Percentiles rank a stretch among this genome's conserved stretches.
Evolutionary conservation across 2,888 invertebrate species (phyloP).

Genomic region (Diarsia dahlii): DNA sequence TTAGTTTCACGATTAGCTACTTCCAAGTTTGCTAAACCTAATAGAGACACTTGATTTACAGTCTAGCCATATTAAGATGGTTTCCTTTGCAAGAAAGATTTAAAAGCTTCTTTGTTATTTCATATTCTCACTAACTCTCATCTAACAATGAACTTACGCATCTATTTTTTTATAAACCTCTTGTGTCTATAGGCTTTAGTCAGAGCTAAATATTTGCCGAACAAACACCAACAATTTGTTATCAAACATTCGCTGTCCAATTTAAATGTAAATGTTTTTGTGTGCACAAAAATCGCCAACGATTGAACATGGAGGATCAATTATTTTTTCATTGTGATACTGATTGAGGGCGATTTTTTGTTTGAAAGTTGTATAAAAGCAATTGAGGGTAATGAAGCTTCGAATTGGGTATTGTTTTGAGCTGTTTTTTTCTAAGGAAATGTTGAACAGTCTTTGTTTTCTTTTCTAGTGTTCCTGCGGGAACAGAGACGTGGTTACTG

Average conservation of each 20-base stretch:
- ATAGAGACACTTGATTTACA: background rate
- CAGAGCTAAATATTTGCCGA: constrained; percentile 31
- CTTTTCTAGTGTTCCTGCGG: background rate
- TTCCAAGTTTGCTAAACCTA: background rate
- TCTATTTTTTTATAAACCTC: background rate
- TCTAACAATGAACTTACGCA: background rate
- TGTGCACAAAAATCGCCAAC: constrained; percentile 75
- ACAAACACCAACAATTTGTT: constrained; percentile 57
- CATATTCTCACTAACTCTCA: background rate
- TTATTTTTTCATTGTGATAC: constrained; percentile 61
- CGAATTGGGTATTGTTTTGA: background rate
- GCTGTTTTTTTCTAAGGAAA: too few species aligned
- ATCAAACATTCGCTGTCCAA: constrained; percentile 68
- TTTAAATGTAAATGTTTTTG: constrained; percentile 81
- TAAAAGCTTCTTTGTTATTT: background rate
- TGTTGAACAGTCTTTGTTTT: background rate
- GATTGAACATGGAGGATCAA: constrained; percentile 56
- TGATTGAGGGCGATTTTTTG: constrained; percentile 40
- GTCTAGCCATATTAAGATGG: background rate
- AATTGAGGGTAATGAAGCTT: constrained; percentile 16
- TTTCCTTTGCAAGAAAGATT: background rate
- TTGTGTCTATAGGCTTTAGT: background rate
- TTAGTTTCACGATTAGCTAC: background rate
- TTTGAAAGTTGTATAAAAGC: constrained; percentile 30
- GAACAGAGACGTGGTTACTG: too few species aligned